These are phyloP conservation scores for Erithacus rubecula DNA, from an alignment of 2,797 vertebrate genomes.

Conservation along the genomic window DNA sequence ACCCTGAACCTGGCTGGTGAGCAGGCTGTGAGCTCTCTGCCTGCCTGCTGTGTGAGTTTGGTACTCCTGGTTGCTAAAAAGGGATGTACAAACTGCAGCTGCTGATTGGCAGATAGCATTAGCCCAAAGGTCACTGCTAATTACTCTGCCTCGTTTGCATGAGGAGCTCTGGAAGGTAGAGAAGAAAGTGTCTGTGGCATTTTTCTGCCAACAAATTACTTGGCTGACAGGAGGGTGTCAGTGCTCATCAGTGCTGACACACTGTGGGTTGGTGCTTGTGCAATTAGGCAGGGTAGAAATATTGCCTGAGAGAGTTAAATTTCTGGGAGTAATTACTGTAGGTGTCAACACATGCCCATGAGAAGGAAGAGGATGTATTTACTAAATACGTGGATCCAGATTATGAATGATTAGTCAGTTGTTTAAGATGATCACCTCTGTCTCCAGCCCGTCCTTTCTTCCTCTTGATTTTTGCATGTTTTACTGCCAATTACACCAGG, in stretches of 20 bases:
- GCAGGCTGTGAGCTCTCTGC: rapidly evolving
- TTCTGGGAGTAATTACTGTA: slow-evolving; percentile 56
- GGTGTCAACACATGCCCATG: slow-evolving; percentile 27
- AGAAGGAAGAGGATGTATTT: slow-evolving; percentile 18
- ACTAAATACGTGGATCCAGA: background rate
- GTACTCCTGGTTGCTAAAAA: background rate
- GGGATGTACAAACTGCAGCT: background rate
- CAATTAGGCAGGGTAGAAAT: slow-evolving; percentile 60
- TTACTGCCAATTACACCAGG: background rate
- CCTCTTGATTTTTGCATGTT: background rate
- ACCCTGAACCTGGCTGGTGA: background rate
- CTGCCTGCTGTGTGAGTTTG: background rate
- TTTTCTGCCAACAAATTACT: slow-evolving; percentile 70
- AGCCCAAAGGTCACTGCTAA: slow-evolving; percentile 68
- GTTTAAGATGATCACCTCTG: slow-evolving; percentile 7
- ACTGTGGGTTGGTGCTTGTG: slow-evolving; percentile 5
- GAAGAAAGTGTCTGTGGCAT: slow-evolving; percentile 57
- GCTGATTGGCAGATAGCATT: slow-evolving; percentile 49
- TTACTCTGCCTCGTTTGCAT: slow-evolving; percentile 65
- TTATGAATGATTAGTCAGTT: slow-evolving; percentile 27
- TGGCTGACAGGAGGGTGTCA: slow-evolving; percentile 57
- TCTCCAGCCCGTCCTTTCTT: background rate
- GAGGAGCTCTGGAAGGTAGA: slow-evolving; percentile 59
- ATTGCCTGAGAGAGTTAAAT: slow-evolving; percentile 52
- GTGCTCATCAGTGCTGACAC: slow-evolving; percentile 40